These are phyloP conservation scores for Folsomia manolachei DNA, from an alignment of 2,888 invertebrate species.

Conservation along the genomic window DNA sequence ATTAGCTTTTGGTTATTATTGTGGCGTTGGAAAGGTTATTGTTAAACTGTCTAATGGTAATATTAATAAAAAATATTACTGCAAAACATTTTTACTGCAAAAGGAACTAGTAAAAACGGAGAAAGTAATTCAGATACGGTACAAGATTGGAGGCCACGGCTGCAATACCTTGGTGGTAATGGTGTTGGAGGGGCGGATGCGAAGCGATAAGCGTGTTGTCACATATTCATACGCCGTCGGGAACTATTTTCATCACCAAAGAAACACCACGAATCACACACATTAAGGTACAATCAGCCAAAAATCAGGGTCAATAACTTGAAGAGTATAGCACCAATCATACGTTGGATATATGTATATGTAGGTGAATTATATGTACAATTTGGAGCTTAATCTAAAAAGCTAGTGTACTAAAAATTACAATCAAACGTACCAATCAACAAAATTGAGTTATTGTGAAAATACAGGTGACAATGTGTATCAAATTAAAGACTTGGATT, in stretches of 20 bases:
- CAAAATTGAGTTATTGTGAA: too few relatives aligned
- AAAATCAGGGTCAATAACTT: too few relatives aligned
- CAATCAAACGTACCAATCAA: background rate
- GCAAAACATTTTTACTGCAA: too few relatives aligned
- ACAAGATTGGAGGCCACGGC: background rate
- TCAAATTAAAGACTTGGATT: too few relatives aligned
- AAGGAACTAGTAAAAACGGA: constrained; percentile 16
- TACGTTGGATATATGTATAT: too few relatives aligned
- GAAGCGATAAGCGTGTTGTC: constrained; percentile 51
- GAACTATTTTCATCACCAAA: constrained; percentile 9
- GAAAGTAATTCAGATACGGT: constrained; percentile 16
- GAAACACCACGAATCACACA: background rate
- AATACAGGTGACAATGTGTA: too few relatives aligned
- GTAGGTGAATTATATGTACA: too few relatives aligned
- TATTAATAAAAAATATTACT: too few relatives aligned
- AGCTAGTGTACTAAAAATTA: background rate
- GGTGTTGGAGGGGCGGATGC: constrained; percentile 49
- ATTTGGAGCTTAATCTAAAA: background rate
- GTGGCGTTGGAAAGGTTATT: too few relatives aligned
- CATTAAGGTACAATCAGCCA: background rate
- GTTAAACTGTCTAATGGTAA: too few relatives aligned
- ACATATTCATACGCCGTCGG: constrained; percentile 50
- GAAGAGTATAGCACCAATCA: too few relatives aligned
- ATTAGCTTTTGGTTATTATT: too few relatives aligned
- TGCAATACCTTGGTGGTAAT: constrained; percentile 49